Percentiles rank a stretch among this genome's conserved stretches.
These are phyloP conservation scores for Tauraco hartlaubi DNA, from an alignment of 2,797 vertebrate genomes.

Conservation along the genomic window DNA sequence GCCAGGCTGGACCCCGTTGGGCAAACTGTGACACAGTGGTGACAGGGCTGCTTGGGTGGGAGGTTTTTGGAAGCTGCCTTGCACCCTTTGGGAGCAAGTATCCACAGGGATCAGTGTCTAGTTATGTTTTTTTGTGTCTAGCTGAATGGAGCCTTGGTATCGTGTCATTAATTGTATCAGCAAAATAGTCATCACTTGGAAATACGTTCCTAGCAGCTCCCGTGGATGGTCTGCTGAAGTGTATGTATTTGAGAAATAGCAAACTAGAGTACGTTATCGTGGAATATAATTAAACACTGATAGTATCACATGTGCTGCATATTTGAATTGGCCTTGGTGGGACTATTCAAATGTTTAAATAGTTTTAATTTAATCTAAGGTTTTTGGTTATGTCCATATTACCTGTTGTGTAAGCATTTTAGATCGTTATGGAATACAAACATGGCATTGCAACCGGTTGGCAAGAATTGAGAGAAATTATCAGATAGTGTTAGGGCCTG, in stretches of 20 bases:
- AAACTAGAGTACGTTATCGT: neutral
- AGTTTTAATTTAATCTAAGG: neutral
- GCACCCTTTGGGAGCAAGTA: neutral
- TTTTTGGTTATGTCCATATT: neutral
- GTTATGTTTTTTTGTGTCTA: neutral
- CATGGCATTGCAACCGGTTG: accelerated
- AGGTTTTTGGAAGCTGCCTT: neutral
- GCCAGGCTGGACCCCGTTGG: accelerated
- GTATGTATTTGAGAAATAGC: neutral
- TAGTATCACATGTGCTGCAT: neutral
- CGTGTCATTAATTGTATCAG: neutral
- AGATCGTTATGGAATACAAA: neutral
- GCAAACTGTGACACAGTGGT: accelerated
- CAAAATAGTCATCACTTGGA: neutral
- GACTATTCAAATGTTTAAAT: neutral
- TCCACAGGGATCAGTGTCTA: neutral
- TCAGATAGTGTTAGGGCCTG: neutral
- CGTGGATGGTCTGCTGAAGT: neutral
- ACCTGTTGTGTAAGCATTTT: neutral
- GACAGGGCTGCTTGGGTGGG: neutral
- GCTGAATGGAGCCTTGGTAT: neutral
- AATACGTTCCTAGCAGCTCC: neutral
- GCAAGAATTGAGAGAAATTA: neutral
- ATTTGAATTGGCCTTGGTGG: neutral
- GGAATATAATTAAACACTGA: neutral